phyloP scores from a whole-genome alignment of 2,113 vertebrate genomes.

The Hassar affinis region DNA sequence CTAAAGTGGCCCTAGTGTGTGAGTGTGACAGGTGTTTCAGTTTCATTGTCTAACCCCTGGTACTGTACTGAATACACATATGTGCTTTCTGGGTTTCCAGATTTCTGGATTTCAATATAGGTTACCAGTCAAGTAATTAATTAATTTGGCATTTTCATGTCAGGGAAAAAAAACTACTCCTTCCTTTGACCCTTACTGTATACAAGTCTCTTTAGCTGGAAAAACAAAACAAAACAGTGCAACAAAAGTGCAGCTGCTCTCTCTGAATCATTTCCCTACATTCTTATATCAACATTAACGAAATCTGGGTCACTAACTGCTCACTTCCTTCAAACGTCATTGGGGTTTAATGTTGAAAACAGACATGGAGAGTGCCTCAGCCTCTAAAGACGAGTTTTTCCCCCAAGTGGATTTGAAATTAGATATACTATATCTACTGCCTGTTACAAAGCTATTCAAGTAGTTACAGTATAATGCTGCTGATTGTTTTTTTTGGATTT shows the following conservation, averaged over 20 bases:
- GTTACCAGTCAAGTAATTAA: background rate
- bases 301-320: slow-evolving; percentile 21
- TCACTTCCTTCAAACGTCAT: slow-evolving; percentile 25
- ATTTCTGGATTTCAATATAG: background rate
- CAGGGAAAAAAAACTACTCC: background rate
- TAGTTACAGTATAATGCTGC: background rate
- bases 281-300: slow-evolving; percentile 24
- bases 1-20: too few species aligned
- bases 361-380: slow-evolving; percentile 25
- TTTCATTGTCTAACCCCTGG: too few species aligned
- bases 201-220: background rate
- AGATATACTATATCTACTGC: background rate
- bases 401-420: background rate
- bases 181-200: background rate
- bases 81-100: background rate
- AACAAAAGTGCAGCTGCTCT: background rate
- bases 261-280: slow-evolving; percentile 23
- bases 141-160: background rate
- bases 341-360: slow-evolving; percentile 37
- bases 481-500: background rate
- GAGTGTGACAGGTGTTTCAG: too few species aligned
- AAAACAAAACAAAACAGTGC: background rate
- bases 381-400: background rate
- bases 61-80: background rate
- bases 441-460: background rate